Conservation (phyloP, 2,113 vertebrate genomes). For the Boulengeromyrus knoepffleri region DNA sequence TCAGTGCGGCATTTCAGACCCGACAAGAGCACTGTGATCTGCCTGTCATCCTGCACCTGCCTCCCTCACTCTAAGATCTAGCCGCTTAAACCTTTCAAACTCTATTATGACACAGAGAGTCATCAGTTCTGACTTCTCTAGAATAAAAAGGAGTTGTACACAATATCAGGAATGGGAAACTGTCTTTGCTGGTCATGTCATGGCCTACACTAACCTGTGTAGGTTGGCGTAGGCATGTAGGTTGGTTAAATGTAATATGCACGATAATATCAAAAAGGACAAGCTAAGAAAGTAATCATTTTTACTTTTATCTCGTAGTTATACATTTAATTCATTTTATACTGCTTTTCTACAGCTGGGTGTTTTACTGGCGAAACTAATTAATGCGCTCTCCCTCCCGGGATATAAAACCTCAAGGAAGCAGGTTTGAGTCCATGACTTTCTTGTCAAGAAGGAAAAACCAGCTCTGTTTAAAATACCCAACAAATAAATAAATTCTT, state of each 20-base stretch:
- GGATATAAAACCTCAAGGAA: not conserved
- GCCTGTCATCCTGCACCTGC: not conserved
- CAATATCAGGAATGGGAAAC: not conserved
- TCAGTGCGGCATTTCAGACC: not conserved
- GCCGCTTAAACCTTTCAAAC: not conserved
- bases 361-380: not conserved
- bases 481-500: not conserved
- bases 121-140: not conserved
- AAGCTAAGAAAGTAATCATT: not conserved
- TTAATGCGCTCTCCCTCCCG: not conserved
- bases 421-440: not conserved
- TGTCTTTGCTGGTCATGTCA: not conserved
- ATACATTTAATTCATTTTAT: not conserved
- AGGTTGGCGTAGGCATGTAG: not conserved
- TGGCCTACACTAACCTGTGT: not conserved
- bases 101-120: not conserved
- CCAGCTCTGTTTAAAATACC: not conserved
- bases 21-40: not conserved
- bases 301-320: not conserved
- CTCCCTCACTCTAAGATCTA: not conserved
- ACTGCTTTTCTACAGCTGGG: not conserved
- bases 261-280: not conserved
- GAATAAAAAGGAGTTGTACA: not conserved
- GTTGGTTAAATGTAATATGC: not conserved
- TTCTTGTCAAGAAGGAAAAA: not conserved